These are phyloP conservation scores for Hoplodrina blanda DNA, from an alignment of 2,888 invertebrate species.

Conservation along the genomic window DNA sequence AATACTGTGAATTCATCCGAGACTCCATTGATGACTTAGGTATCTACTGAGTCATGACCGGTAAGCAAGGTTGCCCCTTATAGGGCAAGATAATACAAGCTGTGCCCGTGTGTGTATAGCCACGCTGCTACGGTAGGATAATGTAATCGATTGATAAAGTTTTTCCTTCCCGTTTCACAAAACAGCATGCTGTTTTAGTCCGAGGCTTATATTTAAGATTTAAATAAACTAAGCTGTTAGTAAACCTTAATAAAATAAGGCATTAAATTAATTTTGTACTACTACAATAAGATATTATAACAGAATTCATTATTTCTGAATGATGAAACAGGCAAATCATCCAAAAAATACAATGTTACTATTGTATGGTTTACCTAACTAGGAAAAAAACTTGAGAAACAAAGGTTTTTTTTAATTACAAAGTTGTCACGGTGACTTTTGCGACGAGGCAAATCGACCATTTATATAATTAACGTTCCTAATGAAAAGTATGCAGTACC, in stretches of 20 bases:
- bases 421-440: neutral
- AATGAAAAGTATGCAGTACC: neutral
- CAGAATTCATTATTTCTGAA: neutral
- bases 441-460: neutral
- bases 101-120: constrained; percentile 24
- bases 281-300: too few relatives aligned
- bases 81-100: constrained; percentile 21
- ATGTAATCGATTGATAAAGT: constrained; percentile 11
- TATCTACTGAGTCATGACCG: constrained; percentile 61
- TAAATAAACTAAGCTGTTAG: too few relatives aligned
- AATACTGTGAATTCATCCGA: constrained; percentile 69
- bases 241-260: neutral
- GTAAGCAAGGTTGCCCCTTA: constrained; percentile 51
- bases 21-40: constrained; percentile 57
- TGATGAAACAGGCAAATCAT: neutral
- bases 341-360: neutral
- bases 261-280: too few relatives aligned
- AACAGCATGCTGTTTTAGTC: neutral
- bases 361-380: too few relatives aligned
- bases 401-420: neutral
- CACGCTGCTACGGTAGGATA: neutral
- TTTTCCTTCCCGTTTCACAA: constrained; percentile 25
- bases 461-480: neutral
- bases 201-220: neutral
- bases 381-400: neutral